phyloP scores from a whole-genome alignment of 2,113 vertebrate species.

The Australoheros scitulus region DNA sequence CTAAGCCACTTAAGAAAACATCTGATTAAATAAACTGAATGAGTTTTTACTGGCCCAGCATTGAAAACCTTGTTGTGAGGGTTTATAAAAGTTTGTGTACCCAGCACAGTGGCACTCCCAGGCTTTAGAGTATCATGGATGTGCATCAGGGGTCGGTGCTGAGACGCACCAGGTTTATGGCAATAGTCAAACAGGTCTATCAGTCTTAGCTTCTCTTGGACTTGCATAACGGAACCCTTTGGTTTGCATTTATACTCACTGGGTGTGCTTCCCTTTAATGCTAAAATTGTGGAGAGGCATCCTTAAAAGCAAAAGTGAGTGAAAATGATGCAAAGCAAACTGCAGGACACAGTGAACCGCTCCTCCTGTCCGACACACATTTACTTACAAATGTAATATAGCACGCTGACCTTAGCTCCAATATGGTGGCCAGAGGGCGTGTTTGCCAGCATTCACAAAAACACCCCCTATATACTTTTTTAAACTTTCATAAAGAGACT shows the following conservation, averaged over 20 bases:
- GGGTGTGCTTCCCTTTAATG: background rate
- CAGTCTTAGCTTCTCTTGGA: background rate
- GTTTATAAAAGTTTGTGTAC: background rate
- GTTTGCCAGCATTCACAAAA: background rate
- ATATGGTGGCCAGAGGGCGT: slow-evolving; percentile 13
- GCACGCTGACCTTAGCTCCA: background rate
- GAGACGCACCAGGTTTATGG: background rate
- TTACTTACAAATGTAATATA: background rate
- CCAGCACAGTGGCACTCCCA: background rate
- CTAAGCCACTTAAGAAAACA: background rate
- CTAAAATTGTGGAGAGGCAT: too few relatives aligned
- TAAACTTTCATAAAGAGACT: background rate
- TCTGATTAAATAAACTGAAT: background rate
- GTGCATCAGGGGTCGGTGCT: background rate
- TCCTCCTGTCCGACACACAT: background rate
- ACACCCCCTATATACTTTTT: background rate
- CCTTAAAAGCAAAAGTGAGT: background rate
- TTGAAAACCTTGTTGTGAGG: background rate
- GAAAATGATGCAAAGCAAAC: background rate
- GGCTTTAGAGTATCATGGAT: background rate
- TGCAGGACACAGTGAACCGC: background rate
- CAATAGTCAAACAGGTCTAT: background rate
- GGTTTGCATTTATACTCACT: background rate
- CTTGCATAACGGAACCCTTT: background rate
- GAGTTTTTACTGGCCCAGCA: background rate